Base-by-base conservation (phyloP, 2,888 invertebrate species). In the Caenorhabditis sp. region DNA sequence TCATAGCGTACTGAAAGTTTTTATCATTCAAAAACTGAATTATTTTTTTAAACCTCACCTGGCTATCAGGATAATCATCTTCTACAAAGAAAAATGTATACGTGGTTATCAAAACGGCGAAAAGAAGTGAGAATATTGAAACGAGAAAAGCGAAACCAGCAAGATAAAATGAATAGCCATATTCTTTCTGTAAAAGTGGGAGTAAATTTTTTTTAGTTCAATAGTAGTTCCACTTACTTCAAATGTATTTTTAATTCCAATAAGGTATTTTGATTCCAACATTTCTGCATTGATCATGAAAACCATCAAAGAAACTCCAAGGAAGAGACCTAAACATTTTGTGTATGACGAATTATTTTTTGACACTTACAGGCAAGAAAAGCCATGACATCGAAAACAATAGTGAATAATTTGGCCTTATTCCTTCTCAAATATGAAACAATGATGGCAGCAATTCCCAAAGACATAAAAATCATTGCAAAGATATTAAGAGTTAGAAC, bases 221-320 rank as follows among this genome's bases (percentile, higher is more conserved):
- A 36, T 23, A 50, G 10, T 21, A 49, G 31, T 14, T 25, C 43
- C 26, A 1, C 62, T 20, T 25, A 83, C 82, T 74, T 82, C 83
- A 62, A 81, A 85, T 20, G 83, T 83, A 63, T 85, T 85, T 59
- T 81, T 81, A 31, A 85, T 73, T 36, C 87, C 87, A 38, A 87
- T 87, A 49, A 87, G 70, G 66, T 83, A 87, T 27, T 83, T 80
- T 21, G 85, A 86, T 61, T 87, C 87, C 49, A 87, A 69, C 87
- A 87, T 87, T 67, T 87, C 87, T 8, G 84, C 86, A 64, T 87
- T 87, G 50, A 82, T 83, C 85, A 87, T 82, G 70, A 87, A 87
- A 2, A 87, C 86, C 25, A 83, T 71, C 20, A 87, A 63, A 1
- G 80, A 83, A 38, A 87, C 80, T 21, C 76, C 67, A 14, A 84